phyloP scores from a whole-genome alignment of 2,888 invertebrate genomes.

The Ellobium chinense region DNA sequence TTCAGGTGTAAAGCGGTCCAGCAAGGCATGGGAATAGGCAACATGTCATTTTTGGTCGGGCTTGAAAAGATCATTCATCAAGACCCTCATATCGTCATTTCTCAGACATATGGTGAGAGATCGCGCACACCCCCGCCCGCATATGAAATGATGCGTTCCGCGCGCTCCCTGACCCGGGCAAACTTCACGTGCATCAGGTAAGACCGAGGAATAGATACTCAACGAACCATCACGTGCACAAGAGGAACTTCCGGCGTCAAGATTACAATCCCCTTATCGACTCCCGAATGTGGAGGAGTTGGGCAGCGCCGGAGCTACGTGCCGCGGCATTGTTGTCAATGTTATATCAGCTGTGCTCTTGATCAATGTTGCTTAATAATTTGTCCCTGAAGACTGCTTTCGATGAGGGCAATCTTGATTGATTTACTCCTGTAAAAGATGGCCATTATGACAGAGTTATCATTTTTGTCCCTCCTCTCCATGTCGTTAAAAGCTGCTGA shows the following conservation, averaged over 20 bases:
- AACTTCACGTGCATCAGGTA: background rate
- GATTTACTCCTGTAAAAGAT: no score
- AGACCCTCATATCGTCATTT: background rate
- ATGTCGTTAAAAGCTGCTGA: no score
- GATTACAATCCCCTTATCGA: background rate
- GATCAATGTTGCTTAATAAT: background rate
- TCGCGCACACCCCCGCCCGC: background rate
- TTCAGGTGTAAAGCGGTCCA: no score
- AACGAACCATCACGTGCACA: background rate
- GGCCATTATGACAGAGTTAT: no score
- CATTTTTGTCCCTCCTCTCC: no score
- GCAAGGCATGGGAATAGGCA: no score
- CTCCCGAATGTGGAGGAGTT: background rate
- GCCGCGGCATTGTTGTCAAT: background rate
- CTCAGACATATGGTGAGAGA: constrained; percentile 15
- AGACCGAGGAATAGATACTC: background rate
- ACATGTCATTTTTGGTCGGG: no score
- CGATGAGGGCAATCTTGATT: no score
- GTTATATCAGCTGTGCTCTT: background rate
- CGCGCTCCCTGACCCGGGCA: background rate
- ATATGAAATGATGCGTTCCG: constrained; percentile 10
- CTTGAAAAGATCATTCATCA: no score
- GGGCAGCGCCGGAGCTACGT: background rate
- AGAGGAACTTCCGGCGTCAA: background rate
- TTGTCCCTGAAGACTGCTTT: no score